Percentiles rank a stretch among this genome's conserved stretches.
These are phyloP conservation scores for Channallabes apus DNA, from an alignment of 2,797 vertebrate genomes.

Conservation along the genomic window DNA sequence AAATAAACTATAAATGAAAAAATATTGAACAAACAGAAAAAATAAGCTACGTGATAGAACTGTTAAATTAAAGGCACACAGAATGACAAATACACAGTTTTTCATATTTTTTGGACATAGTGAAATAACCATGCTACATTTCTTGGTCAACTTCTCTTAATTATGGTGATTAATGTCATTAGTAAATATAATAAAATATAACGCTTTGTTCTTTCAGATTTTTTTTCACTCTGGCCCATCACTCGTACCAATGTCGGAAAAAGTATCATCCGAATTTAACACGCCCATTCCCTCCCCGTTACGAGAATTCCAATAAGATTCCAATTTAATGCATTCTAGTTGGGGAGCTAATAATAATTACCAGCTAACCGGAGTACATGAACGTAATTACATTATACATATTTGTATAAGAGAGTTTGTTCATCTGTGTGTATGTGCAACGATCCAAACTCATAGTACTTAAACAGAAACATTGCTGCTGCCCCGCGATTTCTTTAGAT, in stretches of 20 bases:
- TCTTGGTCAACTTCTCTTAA: neutral
- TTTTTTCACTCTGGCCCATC: neutral
- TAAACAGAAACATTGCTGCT: neutral
- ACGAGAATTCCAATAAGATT: neutral
- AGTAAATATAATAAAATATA: neutral
- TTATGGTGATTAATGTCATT: neutral
- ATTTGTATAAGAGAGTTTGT: neutral
- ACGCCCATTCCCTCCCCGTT: neutral
- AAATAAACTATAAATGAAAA: no score
- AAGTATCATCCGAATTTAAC: neutral
- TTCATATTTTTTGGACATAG: neutral
- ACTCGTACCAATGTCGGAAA: neutral
- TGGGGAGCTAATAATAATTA: neutral
- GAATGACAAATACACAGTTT: neutral
- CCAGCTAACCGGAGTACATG: neutral
- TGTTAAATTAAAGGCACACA: neutral
- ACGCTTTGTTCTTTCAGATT: neutral
- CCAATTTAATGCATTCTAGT: neutral
- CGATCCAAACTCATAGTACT: no score
- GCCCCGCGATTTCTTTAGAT: neutral
- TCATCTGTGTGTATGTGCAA: neutral
- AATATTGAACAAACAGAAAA: neutral
- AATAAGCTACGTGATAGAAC: neutral
- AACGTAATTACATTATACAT: neutral
- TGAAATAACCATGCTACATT: neutral